phyloP scores from a whole-genome alignment of 2,888 invertebrate species.

The Napeogenes inachia region DNA sequence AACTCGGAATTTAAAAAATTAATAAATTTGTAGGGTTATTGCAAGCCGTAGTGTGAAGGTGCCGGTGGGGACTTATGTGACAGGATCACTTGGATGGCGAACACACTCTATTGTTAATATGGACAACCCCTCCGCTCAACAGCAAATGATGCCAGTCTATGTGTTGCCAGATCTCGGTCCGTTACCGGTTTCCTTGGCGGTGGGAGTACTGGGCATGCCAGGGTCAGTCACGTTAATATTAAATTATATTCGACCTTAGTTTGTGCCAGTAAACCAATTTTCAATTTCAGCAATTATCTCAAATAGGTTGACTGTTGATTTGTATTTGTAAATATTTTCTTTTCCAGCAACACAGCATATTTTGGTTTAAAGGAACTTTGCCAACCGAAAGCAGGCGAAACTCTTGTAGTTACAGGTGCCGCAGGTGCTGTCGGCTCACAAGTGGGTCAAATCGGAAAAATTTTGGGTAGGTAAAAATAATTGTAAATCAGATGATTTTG shows the following conservation, averaged over 20 bases:
- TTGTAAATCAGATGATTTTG: not conserved
- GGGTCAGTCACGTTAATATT: constrained; percentile 68
- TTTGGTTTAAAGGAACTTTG: constrained; percentile 85
- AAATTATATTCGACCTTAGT: not conserved
- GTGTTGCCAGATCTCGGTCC: constrained; percentile 78
- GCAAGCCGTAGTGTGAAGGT: constrained; percentile 81
- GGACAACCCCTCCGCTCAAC: constrained; percentile 33
- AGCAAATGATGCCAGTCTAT: constrained; percentile 51
- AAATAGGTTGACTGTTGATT: not conserved
- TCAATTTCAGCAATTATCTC: not conserved
- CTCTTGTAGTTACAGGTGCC: constrained; percentile 84
- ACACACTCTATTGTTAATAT: constrained; percentile 64
- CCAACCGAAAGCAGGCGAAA: constrained; percentile 83
- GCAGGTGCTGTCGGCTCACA: constrained; percentile 88
- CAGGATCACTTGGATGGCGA: constrained; percentile 83
- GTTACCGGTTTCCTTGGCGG: constrained; percentile 78
- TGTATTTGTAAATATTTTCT: not conserved
- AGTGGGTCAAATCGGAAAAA: constrained; percentile 88
- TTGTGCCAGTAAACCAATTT: too few relatives aligned
- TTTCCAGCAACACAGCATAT: constrained; percentile 82
- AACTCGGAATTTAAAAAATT: too few relatives aligned
- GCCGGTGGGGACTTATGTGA: constrained; percentile 80
- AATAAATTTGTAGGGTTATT: constrained; percentile 74
- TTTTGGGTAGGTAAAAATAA: constrained; percentile 64
- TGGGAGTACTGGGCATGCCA: constrained; percentile 84